Evolutionary conservation across 2,888 invertebrate species (phyloP), one percentile per base, ranked within the genome.

Genomic region (Eupithecia centaureata): DNA sequence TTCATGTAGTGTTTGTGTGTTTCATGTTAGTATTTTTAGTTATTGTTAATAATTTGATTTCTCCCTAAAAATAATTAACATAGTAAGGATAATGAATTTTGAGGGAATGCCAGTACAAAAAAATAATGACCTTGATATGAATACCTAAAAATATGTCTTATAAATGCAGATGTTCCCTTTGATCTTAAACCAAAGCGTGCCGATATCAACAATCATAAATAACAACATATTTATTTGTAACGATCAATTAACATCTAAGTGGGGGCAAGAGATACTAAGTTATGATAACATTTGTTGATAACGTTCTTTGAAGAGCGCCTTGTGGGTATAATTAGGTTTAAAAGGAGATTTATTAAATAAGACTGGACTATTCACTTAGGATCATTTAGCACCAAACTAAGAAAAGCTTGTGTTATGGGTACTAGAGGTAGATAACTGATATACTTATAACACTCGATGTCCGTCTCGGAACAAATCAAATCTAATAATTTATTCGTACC

Each of bases 171-270:
- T 59, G 61, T 62, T 62, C 61, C 1, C 79, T 83, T 80, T 80
- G 80, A 83, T 77, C 76, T 73, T 61, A 68, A 67, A 72, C 79
- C 82, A 84, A 90, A 88, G 90, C 78, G 76, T 70, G 73, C 73
- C 70, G 75, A 83, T 91, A 90, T 91, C 91, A 80, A 71, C 71
- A 69, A 35, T 72, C 84, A 88, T 91, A 89, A 89, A 90, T 91
- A 84, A 84, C 75, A 77, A 76, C 77, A 80, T 87, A 90, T 89
- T 91, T 89, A 83, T 77, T 79, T 76, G 75, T 81, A 79, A 83
- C 74, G 77, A 82, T 79, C 86, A 85, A 86, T 86, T 85, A 85
- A 82, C 81, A 79, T 76, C 72, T 75, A 75, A 79, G 74, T 76
- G 77, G 75, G 76, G 78, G 79, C 73, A 73, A 76, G 77, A 79